These are phyloP conservation scores for Cheirogaleus medius DNA, from an alignment of 2,113 vertebrate genomes.

Conservation along the genomic window DNA sequence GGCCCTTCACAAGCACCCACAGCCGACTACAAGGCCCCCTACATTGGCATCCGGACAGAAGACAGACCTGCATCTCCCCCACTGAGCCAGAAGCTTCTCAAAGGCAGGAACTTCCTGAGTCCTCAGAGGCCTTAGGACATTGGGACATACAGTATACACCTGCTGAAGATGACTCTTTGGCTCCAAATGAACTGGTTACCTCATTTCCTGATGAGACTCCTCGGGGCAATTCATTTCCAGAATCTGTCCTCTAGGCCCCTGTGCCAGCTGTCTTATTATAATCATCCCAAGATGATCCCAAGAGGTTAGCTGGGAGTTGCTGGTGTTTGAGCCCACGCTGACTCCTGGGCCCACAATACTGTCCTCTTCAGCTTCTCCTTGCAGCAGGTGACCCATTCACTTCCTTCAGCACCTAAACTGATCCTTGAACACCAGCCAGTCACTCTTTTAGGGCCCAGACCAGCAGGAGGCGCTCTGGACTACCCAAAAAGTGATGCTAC, in stretches of 20 bases:
- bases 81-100: neutral
- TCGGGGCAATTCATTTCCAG: neutral
- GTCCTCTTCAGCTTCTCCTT: neutral
- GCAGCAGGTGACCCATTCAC: neutral
- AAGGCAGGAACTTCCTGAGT: neutral
- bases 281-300: too few relatives aligned
- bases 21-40: neutral
- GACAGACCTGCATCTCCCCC: neutral
- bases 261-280: neutral
- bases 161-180: neutral
- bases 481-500: neutral
- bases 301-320: neutral
- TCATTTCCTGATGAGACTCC: neutral
- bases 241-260: neutral
- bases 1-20: neutral
- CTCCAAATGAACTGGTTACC: neutral
- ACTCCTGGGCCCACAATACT: neutral
- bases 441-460: neutral
- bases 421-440: neutral
- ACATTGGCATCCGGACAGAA: neutral
- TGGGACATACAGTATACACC: neutral
- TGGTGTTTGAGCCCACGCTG: neutral
- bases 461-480: neutral
- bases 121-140: neutral
- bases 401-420: neutral